Evolutionary conservation across 2,888 invertebrate species (phyloP).

Genomic region (Hyalella azteca): DNA sequence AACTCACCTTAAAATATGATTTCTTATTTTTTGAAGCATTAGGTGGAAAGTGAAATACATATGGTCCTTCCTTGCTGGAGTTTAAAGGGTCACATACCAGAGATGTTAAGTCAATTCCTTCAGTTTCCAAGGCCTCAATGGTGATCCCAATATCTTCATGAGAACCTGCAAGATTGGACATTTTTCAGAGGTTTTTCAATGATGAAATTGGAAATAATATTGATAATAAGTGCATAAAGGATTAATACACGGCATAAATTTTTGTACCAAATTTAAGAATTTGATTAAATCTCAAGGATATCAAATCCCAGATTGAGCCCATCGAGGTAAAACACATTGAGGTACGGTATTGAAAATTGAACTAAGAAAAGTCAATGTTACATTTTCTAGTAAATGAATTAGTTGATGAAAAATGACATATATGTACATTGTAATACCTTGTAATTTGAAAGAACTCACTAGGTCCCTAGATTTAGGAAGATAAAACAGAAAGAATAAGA

Average conservation of each 20-base stretch:
- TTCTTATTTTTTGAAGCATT: not conserved
- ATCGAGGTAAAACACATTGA: no score
- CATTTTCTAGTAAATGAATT: not conserved
- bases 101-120: not conserved
- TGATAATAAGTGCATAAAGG: not conserved
- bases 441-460: not conserved
- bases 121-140: not conserved
- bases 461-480: not conserved
- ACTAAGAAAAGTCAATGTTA: no score
- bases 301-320: not conserved
- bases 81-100: not conserved
- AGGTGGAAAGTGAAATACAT: slow-evolving; percentile 5
- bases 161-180: not conserved
- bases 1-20: not conserved
- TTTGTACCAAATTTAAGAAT: not conserved
- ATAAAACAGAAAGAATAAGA: not conserved
- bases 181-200: not conserved
- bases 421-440: not conserved
- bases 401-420: not conserved
- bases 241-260: not conserved
- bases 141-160: not conserved
- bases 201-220: not conserved
- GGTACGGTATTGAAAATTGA: no score
- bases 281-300: not conserved
- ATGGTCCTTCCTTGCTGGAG: slow-evolving; percentile 2